Conservation (phyloP, 23 tunicate species). For the Pegea sp. region DNA sequence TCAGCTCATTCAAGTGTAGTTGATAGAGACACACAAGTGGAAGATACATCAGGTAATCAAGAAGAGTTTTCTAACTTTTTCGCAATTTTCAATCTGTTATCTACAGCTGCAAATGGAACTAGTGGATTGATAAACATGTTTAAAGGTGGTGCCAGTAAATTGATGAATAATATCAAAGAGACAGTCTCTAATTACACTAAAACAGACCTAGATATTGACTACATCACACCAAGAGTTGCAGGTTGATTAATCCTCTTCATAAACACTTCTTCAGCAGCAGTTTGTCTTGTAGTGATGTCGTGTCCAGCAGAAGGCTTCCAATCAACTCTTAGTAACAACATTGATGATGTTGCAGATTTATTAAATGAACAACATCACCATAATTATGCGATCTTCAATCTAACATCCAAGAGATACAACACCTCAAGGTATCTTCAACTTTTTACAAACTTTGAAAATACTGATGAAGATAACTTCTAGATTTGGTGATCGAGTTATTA, state of each 20-base stretch:
- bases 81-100: too few species aligned
- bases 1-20: too few species aligned
- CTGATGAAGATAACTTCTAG: constrained; percentile 10
- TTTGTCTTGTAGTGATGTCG: constrained; percentile 48
- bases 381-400: constrained; percentile 64
- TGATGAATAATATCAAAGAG: constrained; percentile 72
- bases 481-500: constrained; percentile 61
- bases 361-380: constrained; percentile 44
- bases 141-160: constrained; percentile 74
- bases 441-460: background rate
- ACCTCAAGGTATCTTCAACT: constrained; percentile 20
- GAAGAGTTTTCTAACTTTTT: too few species aligned
- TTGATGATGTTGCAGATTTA: constrained; percentile 34
- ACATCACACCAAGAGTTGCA: constrained; percentile 58
- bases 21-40: too few species aligned
- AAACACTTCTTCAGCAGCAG: background rate
- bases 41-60: too few species aligned
- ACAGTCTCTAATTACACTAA: constrained; percentile 79
- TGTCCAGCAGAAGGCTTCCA: constrained; percentile 84
- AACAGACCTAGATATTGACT: constrained; percentile 69
- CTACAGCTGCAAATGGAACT: constrained; percentile 3
- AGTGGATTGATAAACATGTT: constrained; percentile 63
- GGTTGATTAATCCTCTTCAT: constrained; percentile 10
- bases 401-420: constrained; percentile 44
- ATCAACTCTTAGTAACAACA: constrained; percentile 66